These are phyloP conservation scores for Oreochromis aureus DNA, from an alignment of 2,113 vertebrate genomes.

Conservation along the genomic window DNA sequence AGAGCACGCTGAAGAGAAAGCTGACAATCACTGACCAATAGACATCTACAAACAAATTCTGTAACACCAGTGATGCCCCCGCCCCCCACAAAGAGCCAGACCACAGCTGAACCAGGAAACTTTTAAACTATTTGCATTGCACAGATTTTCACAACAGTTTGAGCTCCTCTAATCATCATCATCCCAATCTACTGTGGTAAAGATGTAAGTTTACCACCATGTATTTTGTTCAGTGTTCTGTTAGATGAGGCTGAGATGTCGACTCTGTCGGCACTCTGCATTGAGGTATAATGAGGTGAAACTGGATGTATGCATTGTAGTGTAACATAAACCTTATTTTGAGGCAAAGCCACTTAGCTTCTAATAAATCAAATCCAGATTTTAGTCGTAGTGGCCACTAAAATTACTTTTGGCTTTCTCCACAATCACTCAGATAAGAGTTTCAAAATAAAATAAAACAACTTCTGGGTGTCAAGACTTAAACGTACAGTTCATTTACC, in stretches of 20 bases:
- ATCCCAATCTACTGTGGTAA: background rate
- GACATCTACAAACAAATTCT: background rate
- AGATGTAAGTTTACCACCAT: background rate
- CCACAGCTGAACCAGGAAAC: background rate
- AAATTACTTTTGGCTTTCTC: background rate
- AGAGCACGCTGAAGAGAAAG: fast-evolving
- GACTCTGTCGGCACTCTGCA: background rate
- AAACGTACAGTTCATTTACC: background rate
- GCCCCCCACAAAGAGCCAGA: background rate
- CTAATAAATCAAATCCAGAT: background rate
- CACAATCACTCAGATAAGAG: background rate
- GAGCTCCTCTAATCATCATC: background rate
- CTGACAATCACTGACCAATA: background rate
- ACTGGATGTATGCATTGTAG: background rate
- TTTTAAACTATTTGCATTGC: background rate
- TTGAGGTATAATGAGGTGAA: background rate
- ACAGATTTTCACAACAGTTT: background rate
- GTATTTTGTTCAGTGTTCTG: background rate
- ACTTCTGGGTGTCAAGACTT: background rate
- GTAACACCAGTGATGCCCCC: background rate
- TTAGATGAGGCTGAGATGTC: background rate
- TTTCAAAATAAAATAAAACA: background rate
- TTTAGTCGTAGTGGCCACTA: background rate
- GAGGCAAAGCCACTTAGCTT: background rate
- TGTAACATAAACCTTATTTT: background rate